phyloP scores from a whole-genome alignment of 2,888 invertebrate genomes.

The Scelioninae gen. 1 region DNA sequence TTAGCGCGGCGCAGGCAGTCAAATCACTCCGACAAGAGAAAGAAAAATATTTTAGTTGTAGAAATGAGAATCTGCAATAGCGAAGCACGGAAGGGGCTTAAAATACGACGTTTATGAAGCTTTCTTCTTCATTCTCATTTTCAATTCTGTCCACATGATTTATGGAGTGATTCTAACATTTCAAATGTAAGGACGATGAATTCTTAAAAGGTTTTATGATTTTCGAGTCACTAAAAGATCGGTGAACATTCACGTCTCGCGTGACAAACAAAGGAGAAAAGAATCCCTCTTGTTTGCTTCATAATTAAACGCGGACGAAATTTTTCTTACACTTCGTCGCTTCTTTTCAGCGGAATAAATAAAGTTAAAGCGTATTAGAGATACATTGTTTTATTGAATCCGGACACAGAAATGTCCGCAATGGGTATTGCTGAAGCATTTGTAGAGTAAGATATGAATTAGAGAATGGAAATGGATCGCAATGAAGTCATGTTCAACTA shows the following conservation, averaged over 20 bases:
- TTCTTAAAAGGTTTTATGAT: conserved; percentile 65
- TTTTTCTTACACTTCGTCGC: conserved; percentile 21
- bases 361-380: background rate
- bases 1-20: conserved; percentile 49
- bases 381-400: conserved; percentile 3
- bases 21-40: conserved; percentile 63
- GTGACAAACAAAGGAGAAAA: conserved; percentile 43
- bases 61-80: conserved; percentile 68
- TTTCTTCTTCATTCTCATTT: conserved; percentile 68
- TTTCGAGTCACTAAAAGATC: conserved; percentile 43
- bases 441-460: too few species aligned
- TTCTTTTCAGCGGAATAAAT: conserved; percentile 10
- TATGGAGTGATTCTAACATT: conserved; percentile 65
- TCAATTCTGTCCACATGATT: conserved; percentile 68
- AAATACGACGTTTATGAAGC: conserved; percentile 69
- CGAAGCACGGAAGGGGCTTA: conserved; percentile 62
- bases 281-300: conserved; percentile 15
- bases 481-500: too few species aligned
- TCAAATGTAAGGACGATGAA: conserved; percentile 65
- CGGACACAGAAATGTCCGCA: background rate
- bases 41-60: conserved; percentile 70
- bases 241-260: conserved; percentile 9
- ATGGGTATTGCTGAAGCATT: background rate
- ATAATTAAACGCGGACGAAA: conserved; percentile 45
- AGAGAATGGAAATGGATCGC: too few species aligned